These are phyloP conservation scores for Plebejus anna DNA, from an alignment of 2,888 invertebrate genomes.

Conservation along the genomic window DNA sequence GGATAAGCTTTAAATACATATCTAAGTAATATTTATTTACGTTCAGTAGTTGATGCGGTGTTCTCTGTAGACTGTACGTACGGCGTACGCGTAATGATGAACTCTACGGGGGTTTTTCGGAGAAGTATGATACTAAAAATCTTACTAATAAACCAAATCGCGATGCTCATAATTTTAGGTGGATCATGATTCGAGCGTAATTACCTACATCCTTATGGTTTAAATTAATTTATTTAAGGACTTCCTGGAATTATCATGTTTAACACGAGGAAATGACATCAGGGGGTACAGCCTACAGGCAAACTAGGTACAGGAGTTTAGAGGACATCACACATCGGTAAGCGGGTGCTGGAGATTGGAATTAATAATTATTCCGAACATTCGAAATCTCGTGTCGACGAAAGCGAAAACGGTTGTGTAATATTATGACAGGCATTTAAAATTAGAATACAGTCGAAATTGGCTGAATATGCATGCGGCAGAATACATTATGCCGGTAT, in stretches of 20 bases:
- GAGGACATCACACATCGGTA: background rate
- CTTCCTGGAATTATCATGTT: too few relatives aligned
- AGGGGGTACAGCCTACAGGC: background rate
- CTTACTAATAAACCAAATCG: background rate
- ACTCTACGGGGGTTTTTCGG: background rate
- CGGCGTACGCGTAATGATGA: background rate
- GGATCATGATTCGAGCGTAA: too few relatives aligned
- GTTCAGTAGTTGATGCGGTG: background rate
- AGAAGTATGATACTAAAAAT: background rate
- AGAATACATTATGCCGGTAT: background rate
- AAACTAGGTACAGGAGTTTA: background rate
- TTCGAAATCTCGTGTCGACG: background rate
- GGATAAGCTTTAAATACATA: background rate
- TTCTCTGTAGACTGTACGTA: background rate
- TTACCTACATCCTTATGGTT: too few relatives aligned
- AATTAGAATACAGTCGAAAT: constrained; percentile 16
- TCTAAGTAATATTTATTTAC: background rate
- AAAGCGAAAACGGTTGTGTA: constrained; percentile 17
- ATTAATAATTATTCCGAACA: background rate
- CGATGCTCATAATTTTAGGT: background rate
- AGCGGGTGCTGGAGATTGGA: background rate
- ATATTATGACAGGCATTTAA: constrained; percentile 1
- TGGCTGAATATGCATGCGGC: background rate
- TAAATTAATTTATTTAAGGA: too few relatives aligned
- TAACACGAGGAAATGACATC: too few relatives aligned